A percentile compares a stretch with the other conserved stretches of the same genome.
phyloP scores from a whole-genome alignment of 2,113 vertebrate species.

The Cercocebus atys region DNA sequence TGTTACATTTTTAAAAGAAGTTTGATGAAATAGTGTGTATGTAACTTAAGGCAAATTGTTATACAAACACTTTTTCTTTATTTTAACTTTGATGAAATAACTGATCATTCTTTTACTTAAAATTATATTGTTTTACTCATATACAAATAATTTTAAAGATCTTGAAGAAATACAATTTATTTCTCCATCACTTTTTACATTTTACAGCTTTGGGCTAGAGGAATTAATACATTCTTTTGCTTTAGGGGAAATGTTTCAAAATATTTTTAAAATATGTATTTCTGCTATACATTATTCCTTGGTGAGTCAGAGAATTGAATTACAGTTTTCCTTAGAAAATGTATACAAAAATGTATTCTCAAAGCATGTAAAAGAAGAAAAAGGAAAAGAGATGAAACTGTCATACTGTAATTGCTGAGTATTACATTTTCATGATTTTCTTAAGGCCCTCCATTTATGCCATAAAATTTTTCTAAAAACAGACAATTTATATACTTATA shows the following conservation, averaged over 20 bases:
- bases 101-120: neutral
- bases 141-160: neutral
- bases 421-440: constrained; percentile 34
- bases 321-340: neutral
- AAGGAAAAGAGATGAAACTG: neutral
- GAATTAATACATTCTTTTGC: neutral
- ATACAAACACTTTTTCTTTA: neutral
- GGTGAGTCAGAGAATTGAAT: neutral
- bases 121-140: neutral
- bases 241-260: neutral
- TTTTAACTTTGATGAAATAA: neutral
- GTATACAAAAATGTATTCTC: neutral
- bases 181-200: neutral
- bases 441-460: neutral
- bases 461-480: neutral
- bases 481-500: no score
- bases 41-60: neutral
- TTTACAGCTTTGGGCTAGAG: neutral
- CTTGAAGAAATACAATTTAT: neutral
- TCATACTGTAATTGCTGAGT: neutral
- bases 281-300: neutral
- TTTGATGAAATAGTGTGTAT: neutral
- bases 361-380: neutral
- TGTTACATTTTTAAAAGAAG: neutral
- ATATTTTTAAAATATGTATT: neutral